Percentiles rank a stretch among this genome's conserved stretches.
Evolutionary conservation across 1,140 invertebrate species (phyloP).

Genomic region (Archegozetes longisetosus): DNA sequence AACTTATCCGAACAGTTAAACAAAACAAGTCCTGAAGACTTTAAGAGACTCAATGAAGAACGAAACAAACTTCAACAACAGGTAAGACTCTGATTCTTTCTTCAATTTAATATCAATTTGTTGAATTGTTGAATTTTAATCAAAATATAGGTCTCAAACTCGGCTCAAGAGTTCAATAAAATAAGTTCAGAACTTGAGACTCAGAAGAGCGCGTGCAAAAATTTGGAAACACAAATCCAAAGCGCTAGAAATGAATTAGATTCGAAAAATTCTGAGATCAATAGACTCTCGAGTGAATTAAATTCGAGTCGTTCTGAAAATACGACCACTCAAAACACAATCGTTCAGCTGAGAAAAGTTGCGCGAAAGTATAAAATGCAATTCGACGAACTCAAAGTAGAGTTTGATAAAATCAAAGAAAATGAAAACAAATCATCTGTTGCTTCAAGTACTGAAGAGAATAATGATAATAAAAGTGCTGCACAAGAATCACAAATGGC

Average conservation of each 20-base stretch:
- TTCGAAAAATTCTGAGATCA: not conserved
- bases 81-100: no score
- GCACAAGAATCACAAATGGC: not conserved
- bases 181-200: not conserved
- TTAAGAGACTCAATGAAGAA: no score
- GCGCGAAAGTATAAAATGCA: slow-evolving; percentile 81
- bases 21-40: no score
- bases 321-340: slow-evolving; percentile 1
- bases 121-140: no score
- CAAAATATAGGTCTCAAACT: not conserved
- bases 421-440: not conserved
- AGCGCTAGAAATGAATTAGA: not conserved
- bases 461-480: not conserved
- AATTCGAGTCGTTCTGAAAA: not conserved
- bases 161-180: not conserved
- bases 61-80: no score
- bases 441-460: not conserved
- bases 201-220: not conserved
- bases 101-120: no score
- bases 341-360: slow-evolving; percentile 57
- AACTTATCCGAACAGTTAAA: no score
- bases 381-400: slow-evolving; percentile 55
- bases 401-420: slow-evolving; percentile 24
- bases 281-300: not conserved
- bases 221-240: not conserved